A percentile compares a stretch with the other conserved stretches of the same genome.
Evolutionary conservation across 2,797 vertebrate species (phyloP).

Genomic region (Lates japonicus): DNA sequence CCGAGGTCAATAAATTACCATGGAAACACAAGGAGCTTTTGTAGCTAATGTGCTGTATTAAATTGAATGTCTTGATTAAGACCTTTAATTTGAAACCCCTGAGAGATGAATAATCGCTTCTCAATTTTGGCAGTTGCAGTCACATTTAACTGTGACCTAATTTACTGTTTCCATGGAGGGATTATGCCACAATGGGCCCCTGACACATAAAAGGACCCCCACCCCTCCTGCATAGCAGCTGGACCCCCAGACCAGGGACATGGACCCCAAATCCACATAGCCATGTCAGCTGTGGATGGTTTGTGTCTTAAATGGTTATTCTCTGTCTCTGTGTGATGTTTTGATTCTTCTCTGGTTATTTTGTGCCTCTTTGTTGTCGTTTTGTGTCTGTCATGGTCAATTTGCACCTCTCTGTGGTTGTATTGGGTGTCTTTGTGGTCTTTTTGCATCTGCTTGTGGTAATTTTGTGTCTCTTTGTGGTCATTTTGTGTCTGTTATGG

Average conservation of each 20-base stretch:
- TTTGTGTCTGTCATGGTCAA: not conserved
- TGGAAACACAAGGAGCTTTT: slow-evolving; percentile 34
- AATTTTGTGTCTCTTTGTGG: not conserved
- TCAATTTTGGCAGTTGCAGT: not conserved
- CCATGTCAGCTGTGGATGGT: not conserved
- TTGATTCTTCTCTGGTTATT: too few relatives aligned
- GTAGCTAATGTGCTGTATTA: slow-evolving; percentile 2
- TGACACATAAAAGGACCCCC: not conserved
- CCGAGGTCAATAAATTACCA: slow-evolving; percentile 27
- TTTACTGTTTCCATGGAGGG: not conserved
- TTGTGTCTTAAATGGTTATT: not conserved
- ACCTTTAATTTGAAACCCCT: slow-evolving; percentile 6
- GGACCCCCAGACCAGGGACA: not conserved
- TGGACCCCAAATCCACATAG: not conserved
- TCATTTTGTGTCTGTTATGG: not conserved
- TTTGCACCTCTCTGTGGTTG: not conserved
- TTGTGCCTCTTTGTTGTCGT: too few relatives aligned
- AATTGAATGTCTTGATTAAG: not conserved
- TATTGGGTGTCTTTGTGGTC: not conserved
- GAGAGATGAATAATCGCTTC: not conserved
- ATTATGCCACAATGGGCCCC: not conserved
- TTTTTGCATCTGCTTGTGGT: not conserved
- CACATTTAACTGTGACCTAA: slow-evolving; percentile 6
- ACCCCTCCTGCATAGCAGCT: not conserved
- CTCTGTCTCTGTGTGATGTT: too few relatives aligned